Evolutionary conservation across 2,113 vertebrate genomes (phyloP).

Genomic region (Myotis lucifugus): DNA sequence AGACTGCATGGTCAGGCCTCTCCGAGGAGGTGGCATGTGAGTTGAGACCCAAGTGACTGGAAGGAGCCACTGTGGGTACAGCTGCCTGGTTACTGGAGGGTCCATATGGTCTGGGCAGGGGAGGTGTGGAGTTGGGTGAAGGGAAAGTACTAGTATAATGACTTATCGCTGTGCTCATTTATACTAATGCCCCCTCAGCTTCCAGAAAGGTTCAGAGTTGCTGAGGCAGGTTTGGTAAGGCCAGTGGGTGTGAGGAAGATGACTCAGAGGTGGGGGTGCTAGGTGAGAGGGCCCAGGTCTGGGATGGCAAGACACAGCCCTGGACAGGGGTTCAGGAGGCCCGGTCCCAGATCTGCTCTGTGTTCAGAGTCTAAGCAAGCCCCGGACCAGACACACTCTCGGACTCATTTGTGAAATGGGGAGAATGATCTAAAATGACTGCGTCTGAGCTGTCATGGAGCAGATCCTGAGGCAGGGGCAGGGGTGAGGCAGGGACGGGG

Average conservation of each 20-base stretch:
- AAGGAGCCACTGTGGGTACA: background rate
- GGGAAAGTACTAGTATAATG: background rate
- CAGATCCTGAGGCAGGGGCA: background rate
- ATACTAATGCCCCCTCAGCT: background rate
- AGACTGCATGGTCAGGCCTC: background rate
- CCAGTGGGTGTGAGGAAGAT: background rate
- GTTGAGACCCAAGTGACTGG: background rate
- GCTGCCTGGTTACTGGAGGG: background rate
- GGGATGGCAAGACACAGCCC: background rate
- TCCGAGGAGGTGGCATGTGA: background rate
- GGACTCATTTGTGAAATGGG: background rate
- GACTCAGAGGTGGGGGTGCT: background rate
- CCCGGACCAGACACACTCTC: background rate
- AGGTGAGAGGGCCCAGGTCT: background rate
- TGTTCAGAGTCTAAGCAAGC: background rate
- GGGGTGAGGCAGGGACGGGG: rapidly evolving
- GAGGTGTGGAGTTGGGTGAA: background rate
- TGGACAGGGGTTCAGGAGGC: background rate
- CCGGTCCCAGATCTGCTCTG: background rate
- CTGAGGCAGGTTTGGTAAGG: background rate
- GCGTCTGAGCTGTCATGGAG: background rate
- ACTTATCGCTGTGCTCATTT: background rate
- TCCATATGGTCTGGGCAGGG: background rate
- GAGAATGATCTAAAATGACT: background rate
- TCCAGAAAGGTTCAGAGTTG: background rate